phyloP scores from a whole-genome alignment of 2,797 vertebrate species.

The Acridotheres tristis region DNA sequence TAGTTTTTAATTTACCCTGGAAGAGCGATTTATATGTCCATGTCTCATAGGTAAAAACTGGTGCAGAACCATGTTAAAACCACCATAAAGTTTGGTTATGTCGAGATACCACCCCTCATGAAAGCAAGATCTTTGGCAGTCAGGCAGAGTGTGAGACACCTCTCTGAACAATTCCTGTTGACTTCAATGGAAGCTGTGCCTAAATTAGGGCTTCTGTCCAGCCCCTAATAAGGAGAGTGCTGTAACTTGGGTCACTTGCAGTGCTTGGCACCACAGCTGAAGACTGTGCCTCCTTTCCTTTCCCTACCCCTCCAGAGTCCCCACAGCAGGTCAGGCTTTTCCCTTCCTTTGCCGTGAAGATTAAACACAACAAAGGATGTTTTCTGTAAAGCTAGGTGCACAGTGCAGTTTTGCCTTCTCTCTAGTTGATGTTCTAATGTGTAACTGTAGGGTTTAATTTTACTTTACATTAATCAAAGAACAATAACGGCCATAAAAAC shows the following conservation, averaged over 20 bases:
- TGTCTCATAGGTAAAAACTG: not conserved
- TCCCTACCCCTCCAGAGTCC: not conserved
- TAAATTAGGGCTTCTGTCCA: not conserved
- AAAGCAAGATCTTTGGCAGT: not conserved
- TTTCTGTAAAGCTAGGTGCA: slow-evolving; percentile 40
- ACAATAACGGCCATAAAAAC: slow-evolving; percentile 73
- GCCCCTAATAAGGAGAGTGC: rapidly evolving
- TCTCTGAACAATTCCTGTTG: not conserved
- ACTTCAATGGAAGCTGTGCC: not conserved
- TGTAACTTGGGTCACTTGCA: not conserved
- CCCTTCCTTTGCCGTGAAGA: slow-evolving; percentile 15
- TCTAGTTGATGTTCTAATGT: slow-evolving; percentile 63
- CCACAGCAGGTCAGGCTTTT: not conserved
- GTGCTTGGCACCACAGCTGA: not conserved
- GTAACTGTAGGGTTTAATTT: slow-evolving; percentile 77
- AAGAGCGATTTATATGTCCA: not conserved
- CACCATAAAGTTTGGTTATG: not conserved
- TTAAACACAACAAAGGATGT: slow-evolving; percentile 42
- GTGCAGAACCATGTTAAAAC: not conserved
- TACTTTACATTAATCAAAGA: slow-evolving; percentile 90
- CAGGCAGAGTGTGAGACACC: not conserved
- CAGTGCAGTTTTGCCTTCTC: slow-evolving; percentile 20
- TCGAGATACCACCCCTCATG: not conserved
- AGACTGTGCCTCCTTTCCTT: not conserved
- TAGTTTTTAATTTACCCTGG: not conserved